Evolutionary conservation across 1,140 invertebrate genomes (phyloP).

Genomic region (Drosophila sucinea): DNA sequence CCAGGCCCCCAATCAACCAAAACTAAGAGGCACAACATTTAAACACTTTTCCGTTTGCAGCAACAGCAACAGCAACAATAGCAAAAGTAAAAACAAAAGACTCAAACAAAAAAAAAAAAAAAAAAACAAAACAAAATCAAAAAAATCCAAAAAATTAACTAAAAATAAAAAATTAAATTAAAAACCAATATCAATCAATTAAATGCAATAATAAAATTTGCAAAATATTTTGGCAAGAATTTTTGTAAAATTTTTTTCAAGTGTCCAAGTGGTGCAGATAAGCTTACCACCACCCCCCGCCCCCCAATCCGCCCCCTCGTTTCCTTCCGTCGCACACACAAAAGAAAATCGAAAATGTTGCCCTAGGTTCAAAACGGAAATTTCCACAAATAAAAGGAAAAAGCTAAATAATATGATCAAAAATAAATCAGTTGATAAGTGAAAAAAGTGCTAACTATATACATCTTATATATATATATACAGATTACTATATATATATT

Average conservation of each 20-base stretch:
- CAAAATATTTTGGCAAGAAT: background rate
- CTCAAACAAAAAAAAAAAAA: constrained; percentile 12
- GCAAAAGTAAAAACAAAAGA: constrained; percentile 17
- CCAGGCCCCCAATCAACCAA: background rate
- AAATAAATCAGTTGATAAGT: background rate
- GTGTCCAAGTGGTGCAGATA: constrained; percentile 1
- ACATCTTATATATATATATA: background rate
- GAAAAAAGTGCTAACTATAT: background rate
- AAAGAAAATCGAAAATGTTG: background rate
- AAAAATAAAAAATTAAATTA: constrained; percentile 1
- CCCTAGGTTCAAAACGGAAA: constrained; percentile 4
- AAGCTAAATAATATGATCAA: background rate
- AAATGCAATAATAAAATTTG: constrained; percentile 5
- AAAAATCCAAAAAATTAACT: constrained; percentile 7
- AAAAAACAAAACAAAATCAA: constrained; percentile 16
- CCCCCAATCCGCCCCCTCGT: background rate
- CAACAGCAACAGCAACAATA: constrained; percentile 24
- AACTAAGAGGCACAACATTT: constrained; percentile 10
- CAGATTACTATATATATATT: background rate
- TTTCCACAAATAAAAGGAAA: background rate
- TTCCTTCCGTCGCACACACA: background rate
- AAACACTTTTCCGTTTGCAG: constrained; percentile 9
- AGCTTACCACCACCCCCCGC: background rate
- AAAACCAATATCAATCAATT: background rate
- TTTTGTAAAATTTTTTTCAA: constrained; percentile 1